Evolutionary conservation across 2,888 invertebrate genomes (phyloP).

Genomic region (Penaeus monodon): DNA sequence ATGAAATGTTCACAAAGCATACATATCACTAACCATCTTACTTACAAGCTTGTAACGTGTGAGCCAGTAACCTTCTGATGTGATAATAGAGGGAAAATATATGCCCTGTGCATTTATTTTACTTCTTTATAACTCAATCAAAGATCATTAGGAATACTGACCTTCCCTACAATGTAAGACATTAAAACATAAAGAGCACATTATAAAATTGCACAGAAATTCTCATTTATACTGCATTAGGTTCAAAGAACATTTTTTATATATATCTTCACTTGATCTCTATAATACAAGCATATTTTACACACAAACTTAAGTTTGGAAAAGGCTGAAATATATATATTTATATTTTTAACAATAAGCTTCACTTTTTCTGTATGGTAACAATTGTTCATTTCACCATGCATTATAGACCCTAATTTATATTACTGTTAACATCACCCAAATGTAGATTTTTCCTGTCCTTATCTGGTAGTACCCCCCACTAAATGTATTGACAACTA

Average conservation of each 20-base stretch:
- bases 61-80: slow-evolving; percentile 23
- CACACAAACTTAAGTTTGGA: slow-evolving; percentile 20
- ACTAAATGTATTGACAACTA: too few relatives aligned
- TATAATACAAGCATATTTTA: slow-evolving; percentile 29
- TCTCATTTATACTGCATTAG: slow-evolving; percentile 17
- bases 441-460: too few relatives aligned
- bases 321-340: slow-evolving; percentile 31
- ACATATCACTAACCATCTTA: not conserved
- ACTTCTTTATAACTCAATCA: slow-evolving; percentile 1
- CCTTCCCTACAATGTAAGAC: slow-evolving; percentile 12
- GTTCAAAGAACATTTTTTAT: not conserved
- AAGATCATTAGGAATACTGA: slow-evolving; percentile 9
- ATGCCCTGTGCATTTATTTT: slow-evolving; percentile 13
- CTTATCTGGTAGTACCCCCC: too few relatives aligned
- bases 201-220: slow-evolving; percentile 39
- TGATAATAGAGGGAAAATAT: slow-evolving; percentile 24
- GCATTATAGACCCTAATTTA: not conserved
- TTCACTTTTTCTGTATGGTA: not conserved
- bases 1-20: slow-evolving; percentile 5
- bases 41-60: not conserved
- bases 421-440: too few relatives aligned
- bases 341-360: slow-evolving; percentile 7
- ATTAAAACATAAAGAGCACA: slow-evolving; percentile 33
- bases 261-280: slow-evolving; percentile 12
- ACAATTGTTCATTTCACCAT: not conserved